Conservation (phyloP, 1,140 invertebrate genomes). For the Condylostylus longicornis region DNA sequence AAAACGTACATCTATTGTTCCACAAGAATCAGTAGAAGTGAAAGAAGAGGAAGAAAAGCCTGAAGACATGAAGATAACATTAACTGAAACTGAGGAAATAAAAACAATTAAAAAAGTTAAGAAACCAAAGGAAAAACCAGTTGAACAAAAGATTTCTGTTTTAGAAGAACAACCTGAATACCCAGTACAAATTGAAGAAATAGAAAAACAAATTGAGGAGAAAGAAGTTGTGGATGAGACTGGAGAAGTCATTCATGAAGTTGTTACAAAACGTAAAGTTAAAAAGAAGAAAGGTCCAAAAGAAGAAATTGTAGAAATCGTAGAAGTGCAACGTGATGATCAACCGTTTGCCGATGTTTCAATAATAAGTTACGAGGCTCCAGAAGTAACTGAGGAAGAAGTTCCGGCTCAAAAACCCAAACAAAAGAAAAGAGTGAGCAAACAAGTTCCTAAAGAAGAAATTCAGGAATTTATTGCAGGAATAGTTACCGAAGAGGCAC, state of each 20-base stretch:
- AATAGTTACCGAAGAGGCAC: slow-evolving; percentile 14
- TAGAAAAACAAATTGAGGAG: slow-evolving; percentile 22
- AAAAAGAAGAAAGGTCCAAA: slow-evolving; percentile 19
- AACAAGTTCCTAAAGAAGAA: slow-evolving; percentile 7
- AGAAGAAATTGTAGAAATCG: slow-evolving; percentile 24
- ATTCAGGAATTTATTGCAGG: slow-evolving; percentile 7
- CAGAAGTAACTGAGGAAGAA: slow-evolving; percentile 11
- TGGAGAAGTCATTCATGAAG: slow-evolving; percentile 18
- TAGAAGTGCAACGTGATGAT: slow-evolving; percentile 28
- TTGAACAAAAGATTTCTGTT: slow-evolving; percentile 16
- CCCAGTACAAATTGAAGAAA: background rate
- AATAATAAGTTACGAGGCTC: slow-evolving; percentile 19
- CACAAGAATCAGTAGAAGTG: too few relatives aligned
- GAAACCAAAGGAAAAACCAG: slow-evolving; percentile 15
- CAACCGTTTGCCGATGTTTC: slow-evolving; percentile 24
- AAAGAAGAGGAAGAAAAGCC: too few relatives aligned
- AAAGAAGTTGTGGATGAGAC: slow-evolving; percentile 30
- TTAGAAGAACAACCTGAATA: slow-evolving; percentile 13
- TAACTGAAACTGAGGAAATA: slow-evolving; percentile 6
- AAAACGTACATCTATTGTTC: too few relatives aligned
- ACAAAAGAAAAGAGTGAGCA: slow-evolving; percentile 12
- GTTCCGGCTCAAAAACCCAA: slow-evolving; percentile 10
- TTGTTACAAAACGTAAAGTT: slow-evolving; percentile 26
- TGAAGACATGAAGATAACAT: too few relatives aligned
- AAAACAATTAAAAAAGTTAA: slow-evolving; percentile 14